Evolutionary conservation across 2,113 vertebrate genomes (phyloP).

Genomic region (Poeciliopsis prolifica): DNA sequence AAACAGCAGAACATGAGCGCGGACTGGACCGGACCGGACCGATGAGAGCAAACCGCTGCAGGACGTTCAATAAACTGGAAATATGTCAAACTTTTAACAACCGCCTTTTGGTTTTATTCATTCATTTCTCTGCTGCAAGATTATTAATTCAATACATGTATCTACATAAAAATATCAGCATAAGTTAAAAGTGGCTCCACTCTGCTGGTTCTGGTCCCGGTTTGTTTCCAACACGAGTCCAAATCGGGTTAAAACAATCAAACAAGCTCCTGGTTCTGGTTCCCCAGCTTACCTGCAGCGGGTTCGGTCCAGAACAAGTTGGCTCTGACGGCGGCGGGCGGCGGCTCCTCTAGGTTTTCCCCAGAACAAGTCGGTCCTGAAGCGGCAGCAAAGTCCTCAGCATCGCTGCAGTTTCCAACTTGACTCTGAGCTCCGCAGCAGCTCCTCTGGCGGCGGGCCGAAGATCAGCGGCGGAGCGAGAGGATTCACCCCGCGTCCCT

Average conservation of each 20-base stretch:
- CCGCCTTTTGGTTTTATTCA: not conserved
- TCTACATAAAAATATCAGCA: too few species aligned
- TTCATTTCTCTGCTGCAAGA: too few species aligned
- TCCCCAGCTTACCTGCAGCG: constrained; percentile 51
- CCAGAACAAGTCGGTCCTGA: not conserved
- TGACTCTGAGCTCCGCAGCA: constrained; percentile 36
- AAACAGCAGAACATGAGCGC: not conserved
- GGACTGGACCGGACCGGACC: not conserved
- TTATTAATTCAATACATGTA: too few species aligned
- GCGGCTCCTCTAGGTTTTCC: not conserved
- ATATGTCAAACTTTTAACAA: not conserved
- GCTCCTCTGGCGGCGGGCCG: constrained; percentile 23
- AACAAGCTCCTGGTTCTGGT: too few species aligned
- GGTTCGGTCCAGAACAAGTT: constrained; percentile 42
- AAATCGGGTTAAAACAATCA: too few species aligned
- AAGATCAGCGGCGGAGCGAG: constrained; percentile 41
- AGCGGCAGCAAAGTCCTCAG: constrained; percentile 48
- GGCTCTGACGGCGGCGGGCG: not conserved
- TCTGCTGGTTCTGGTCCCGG: too few species aligned
- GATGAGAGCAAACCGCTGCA: not conserved
- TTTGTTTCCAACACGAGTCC: too few species aligned
- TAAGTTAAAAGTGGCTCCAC: too few species aligned
- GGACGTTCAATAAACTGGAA: not conserved
- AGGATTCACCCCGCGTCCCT: not conserved
- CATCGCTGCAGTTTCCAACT: constrained; percentile 41